phyloP scores from a whole-genome alignment of 2,113 vertebrate species.

The Mobula birostris region DNA sequence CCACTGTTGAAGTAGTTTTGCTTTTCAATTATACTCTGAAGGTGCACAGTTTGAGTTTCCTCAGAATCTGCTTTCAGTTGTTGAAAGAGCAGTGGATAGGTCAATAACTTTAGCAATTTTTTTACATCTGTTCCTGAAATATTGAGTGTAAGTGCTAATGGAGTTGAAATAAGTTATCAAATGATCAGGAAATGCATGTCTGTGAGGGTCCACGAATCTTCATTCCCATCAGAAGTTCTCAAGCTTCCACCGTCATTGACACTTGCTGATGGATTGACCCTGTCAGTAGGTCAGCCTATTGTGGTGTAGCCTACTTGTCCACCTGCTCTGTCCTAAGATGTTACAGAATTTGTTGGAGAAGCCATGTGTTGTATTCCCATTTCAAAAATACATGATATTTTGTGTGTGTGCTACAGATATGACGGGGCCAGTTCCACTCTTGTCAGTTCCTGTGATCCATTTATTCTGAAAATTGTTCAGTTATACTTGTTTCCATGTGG shows the following conservation, averaged over 20 bases:
- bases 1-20: background rate
- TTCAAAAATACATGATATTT: background rate
- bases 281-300: background rate
- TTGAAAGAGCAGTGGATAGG: background rate
- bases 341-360: background rate
- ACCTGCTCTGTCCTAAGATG: background rate
- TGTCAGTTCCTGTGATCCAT: background rate
- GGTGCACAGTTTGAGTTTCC: background rate
- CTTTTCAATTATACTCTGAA: background rate
- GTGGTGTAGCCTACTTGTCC: background rate
- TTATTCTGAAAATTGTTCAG: slow-evolving; percentile 23
- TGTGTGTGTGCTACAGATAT: background rate
- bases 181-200: background rate
- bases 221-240: background rate
- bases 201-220: background rate
- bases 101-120: background rate
- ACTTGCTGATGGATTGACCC: background rate
- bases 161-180: background rate
- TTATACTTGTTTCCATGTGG: slow-evolving; percentile 33
- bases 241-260: background rate
- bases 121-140: background rate
- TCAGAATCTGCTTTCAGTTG: slow-evolving; percentile 1
- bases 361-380: background rate
- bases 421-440: background rate
- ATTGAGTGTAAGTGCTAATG: background rate